These are phyloP conservation scores for Drosophila neotestacea DNA, from an alignment of 2,888 invertebrate genomes.

Conservation along the genomic window DNA sequence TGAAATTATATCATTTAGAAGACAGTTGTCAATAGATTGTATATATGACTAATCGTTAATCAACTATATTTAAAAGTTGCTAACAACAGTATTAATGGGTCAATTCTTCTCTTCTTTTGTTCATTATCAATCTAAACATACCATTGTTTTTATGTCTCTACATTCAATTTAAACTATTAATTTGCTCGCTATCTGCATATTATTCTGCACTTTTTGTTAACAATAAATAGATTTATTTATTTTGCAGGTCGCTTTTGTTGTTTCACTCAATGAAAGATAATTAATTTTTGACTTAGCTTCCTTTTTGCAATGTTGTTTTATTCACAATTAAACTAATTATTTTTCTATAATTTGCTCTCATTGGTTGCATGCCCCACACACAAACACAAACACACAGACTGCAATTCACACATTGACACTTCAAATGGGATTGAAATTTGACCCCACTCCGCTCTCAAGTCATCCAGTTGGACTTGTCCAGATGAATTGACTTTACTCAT, in stretches of 20 bases:
- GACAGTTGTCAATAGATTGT: too few relatives aligned
- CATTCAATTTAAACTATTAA: background rate
- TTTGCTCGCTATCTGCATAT: background rate
- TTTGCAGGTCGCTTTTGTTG: background rate
- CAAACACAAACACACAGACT: background rate
- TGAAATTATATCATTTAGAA: too few relatives aligned
- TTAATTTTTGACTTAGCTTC: background rate
- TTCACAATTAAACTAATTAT: conserved; percentile 14
- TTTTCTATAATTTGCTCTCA: conserved; percentile 19
- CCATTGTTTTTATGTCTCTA: background rate
- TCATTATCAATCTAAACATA: background rate
- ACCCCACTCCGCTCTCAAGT: background rate
- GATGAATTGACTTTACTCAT: conserved; percentile 2
- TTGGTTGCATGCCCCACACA: conserved; percentile 48
- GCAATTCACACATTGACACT: background rate
- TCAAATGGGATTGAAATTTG: background rate
- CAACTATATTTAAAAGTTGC: background rate
- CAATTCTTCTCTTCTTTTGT: background rate
- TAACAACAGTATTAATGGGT: background rate
- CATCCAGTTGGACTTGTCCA: background rate
- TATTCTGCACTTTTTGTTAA: background rate
- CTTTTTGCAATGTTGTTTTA: background rate
- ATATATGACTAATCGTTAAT: background rate
- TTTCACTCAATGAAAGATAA: conserved; percentile 3
- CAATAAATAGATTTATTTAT: background rate